Percentiles rank a stretch among this genome's conserved stretches.
Evolutionary conservation across 2,888 invertebrate species (phyloP).

Genomic region (Melipona bicolor): DNA sequence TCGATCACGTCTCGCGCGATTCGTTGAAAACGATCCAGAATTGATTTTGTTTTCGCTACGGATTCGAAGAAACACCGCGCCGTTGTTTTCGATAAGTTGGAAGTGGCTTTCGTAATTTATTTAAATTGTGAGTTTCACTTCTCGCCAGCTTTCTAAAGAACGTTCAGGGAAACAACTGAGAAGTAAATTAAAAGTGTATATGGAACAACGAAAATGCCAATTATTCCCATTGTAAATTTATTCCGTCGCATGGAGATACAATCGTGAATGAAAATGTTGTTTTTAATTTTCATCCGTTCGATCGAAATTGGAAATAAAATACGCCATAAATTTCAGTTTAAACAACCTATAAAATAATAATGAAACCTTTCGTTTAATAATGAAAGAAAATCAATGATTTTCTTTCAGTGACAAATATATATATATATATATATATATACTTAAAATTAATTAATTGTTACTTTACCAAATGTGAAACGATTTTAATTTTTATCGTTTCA

Average conservation of each 20-base stretch:
- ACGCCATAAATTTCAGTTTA: not conserved
- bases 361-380: not conserved
- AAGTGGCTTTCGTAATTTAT: constrained; percentile 29
- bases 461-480: too few relatives aligned
- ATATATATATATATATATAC: too few relatives aligned
- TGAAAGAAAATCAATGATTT: too few relatives aligned
- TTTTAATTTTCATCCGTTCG: not conserved
- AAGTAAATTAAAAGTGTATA: not conserved
- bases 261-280: not conserved
- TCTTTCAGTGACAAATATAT: too few relatives aligned
- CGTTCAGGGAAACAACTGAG: not conserved
- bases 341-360: not conserved
- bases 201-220: constrained; percentile 17
- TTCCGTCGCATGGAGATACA: constrained; percentile 32
- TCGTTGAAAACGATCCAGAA: constrained; percentile 4
- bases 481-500: too few relatives aligned
- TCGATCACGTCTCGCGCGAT: not conserved
- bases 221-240: constrained; percentile 45
- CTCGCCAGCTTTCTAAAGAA: not conserved
- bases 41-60: constrained; percentile 9
- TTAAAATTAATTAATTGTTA: too few relatives aligned
- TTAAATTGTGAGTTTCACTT: constrained; percentile 34
- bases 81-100: constrained; percentile 30
- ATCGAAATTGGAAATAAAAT: not conserved
- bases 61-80: constrained; percentile 11